These are phyloP conservation scores for Aelia acuminata DNA, from an alignment of 2,888 invertebrate species.

Conservation along the genomic window DNA sequence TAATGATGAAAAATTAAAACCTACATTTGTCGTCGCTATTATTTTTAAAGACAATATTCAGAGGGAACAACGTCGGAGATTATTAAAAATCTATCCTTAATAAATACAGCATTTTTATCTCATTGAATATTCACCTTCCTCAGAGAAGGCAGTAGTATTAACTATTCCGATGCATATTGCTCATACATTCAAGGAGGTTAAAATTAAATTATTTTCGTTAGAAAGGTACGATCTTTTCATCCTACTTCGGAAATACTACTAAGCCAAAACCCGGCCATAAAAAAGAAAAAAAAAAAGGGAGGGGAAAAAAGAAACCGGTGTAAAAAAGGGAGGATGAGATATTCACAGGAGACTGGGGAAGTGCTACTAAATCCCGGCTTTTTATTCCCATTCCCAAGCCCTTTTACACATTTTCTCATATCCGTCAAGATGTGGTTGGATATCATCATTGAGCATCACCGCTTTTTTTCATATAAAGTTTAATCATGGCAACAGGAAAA, in stretches of 20 bases:
- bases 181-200: not conserved
- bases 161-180: not conserved
- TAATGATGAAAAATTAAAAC: too few relatives aligned
- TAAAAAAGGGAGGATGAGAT: constrained; percentile 11
- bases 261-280: not conserved
- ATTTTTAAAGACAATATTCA: too few relatives aligned
- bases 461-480: not conserved
- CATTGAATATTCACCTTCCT: too few relatives aligned
- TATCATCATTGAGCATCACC: not conserved
- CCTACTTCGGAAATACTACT: not conserved
- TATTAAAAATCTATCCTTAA: too few relatives aligned
- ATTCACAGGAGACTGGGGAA: not conserved
- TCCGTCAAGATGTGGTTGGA: not conserved
- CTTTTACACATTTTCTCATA: constrained; percentile 38
- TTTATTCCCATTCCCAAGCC: not conserved
- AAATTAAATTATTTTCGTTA: not conserved
- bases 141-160: too few relatives aligned
- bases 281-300: not conserved
- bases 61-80: too few relatives aligned
- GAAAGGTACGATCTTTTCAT: not conserved
- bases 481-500: not conserved
- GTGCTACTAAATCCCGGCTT: constrained; percentile 25
- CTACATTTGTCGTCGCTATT: too few relatives aligned
- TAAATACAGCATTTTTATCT: too few relatives aligned
- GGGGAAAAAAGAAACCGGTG: not conserved